Base-by-base conservation (phyloP, 2,888 invertebrate species). In the Orthosia gothica region DNA sequence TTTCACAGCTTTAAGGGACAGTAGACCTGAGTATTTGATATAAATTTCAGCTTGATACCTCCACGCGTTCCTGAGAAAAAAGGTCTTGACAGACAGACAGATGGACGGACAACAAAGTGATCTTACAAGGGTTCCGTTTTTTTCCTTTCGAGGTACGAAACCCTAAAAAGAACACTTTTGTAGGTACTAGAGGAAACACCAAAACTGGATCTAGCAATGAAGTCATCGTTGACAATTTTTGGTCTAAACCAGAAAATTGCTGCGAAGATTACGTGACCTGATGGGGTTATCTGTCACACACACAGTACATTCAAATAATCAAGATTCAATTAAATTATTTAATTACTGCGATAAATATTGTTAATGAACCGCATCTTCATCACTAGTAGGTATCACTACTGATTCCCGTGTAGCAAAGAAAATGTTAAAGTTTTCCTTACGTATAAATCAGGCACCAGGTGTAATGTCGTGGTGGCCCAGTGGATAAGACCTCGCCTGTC, bases 221-320 rank as follows among this genome's bases (percentile, higher is more conserved):
- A 58, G 47, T 54, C 54, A 65, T 61, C 4, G 50, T 45, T 11
- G 13, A 20, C 52, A 54, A 52, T 64, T 61, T 61, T 61, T 57
- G 26, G 49, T 49, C 47, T 15, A 13, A 63, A 81, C 78, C 68
- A 76, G 72, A 71, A 47, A 67, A 59, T 62, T 11, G 26, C 49
- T 49, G 66, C n/a, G 40, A 65, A 57, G 40, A 58, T 79, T 70
- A 70, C 26, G 57, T 70, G 61, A 59, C 9, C 55, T 32, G 49
- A 54, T 49, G 12, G 54, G 61, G 65, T 82, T 82, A 62, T 65
- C 79, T 50, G 26, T 52, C 11, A 50, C n/a, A 57, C n/a, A 57
- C 49, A 49, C 16, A 13, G 57, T 61, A 47, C 26, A 64, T 26
- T 55, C 11, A 16, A 49, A 63, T 62, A 59, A 32, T 82, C 13